A percentile compares a stretch with the other conserved stretches of the same genome.
Conservation (phyloP, 2,113 vertebrate species). For the Ailuropoda melanoleuca region DNA sequence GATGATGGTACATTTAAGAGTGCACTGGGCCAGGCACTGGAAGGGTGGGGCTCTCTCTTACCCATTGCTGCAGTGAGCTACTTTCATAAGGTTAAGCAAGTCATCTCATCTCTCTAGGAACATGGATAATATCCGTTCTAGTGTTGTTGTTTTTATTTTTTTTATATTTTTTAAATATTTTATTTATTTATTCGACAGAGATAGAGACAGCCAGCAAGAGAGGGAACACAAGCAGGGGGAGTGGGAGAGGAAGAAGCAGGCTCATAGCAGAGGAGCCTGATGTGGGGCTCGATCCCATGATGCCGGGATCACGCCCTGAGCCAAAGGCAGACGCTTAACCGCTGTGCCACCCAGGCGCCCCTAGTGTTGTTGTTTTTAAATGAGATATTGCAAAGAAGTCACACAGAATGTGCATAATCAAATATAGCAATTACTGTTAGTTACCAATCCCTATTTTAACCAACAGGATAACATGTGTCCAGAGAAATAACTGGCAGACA, state of each 20-base stretch:
- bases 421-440: background rate
- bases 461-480: background rate
- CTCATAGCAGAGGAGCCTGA: too few species aligned
- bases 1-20: background rate
- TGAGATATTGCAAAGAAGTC: background rate
- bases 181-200: too few species aligned
- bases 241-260: too few species aligned
- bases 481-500: background rate
- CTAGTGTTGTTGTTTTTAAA: background rate
- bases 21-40: background rate
- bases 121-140: background rate
- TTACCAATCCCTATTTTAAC: background rate
- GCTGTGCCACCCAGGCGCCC: too few species aligned
- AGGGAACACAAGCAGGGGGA: too few species aligned
- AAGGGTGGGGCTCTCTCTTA: background rate
- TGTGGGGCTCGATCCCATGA: too few species aligned
- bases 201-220: too few species aligned
- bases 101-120: background rate
- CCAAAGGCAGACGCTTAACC: too few species aligned
- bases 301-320: too few species aligned
- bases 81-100: background rate
- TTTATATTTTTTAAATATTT: too few species aligned
- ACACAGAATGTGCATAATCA: background rate
- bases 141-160: background rate
- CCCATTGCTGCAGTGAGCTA: background rate